Evolutionary conservation across 1,140 invertebrate species (phyloP), one percentile per base, ranked within the genome.

Genomic region (Spodoptera litura): DNA sequence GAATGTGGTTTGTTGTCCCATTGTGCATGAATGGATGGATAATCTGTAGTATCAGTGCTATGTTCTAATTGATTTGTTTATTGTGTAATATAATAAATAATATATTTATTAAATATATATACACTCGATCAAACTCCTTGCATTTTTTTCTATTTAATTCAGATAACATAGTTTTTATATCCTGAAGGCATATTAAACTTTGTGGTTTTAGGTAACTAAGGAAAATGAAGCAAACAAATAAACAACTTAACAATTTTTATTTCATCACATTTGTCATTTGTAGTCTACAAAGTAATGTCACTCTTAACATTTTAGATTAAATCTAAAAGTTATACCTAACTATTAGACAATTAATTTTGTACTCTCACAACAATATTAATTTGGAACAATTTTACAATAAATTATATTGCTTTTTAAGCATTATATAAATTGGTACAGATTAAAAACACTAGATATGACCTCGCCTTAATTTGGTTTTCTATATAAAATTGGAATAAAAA

Each of bases 21-120:
- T 25, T 70, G 62, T 66, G 62, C 62, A 70, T 70, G 66, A 70
- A 53, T 70, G 49, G 51, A 52, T 52, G 66, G 44, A 31, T 70
- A n/a, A 27, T 52, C 27, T 25, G 4, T 70, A 25, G 38, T 31
- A n/a, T 53, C 12, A 13, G 15, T 64, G 58, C 25, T 31, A 61
- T 66, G 38, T 66, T 49, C 15, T 25, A 20, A 25, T 49, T 20
- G 62, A 66, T 66, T 66, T 66, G 62, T 53, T 70, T 70, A 68
- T 44, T 68, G 66, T 70, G 49, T 53, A 70, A 70, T 70, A 53
- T 70, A 70, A 70, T 70, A 70, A 70, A 70, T 70, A n/a, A 12
- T 53, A 52, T 70, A 70, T 70, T 70, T 70, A 70, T 70, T 52
- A 70, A 53, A 61, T 44, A 66, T 70, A 70, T 52, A 70, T 70